Conservation (phyloP, 2,888 invertebrate species). For the Leucoma salicis region DNA sequence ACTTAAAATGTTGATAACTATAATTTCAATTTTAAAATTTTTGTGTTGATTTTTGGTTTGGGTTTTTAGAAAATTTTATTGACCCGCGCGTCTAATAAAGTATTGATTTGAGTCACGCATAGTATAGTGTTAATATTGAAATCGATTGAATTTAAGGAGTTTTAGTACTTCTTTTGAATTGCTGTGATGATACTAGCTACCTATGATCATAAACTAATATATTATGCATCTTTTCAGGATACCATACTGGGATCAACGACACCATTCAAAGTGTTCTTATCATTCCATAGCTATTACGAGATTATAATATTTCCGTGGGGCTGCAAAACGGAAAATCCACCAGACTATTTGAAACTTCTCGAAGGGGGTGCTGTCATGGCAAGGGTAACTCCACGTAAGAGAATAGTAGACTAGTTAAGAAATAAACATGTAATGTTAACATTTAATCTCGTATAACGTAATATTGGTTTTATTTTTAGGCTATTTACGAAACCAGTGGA, state of each 20-base stretch:
- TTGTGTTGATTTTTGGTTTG: too few species aligned
- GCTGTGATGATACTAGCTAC: too few species aligned
- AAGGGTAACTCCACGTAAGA: constrained; percentile 51
- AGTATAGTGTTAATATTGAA: too few species aligned
- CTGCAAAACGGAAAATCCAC: constrained; percentile 61
- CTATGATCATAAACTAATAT: too few species aligned
- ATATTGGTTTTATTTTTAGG: constrained; percentile 48
- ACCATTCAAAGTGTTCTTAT: constrained; percentile 68
- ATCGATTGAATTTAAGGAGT: too few species aligned
- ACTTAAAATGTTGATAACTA: too few species aligned
- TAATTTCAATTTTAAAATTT: too few species aligned
- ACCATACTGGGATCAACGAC: constrained; percentile 58
- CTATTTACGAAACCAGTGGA: constrained; percentile 62
- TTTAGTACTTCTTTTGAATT: too few species aligned
- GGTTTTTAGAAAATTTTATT: too few species aligned
- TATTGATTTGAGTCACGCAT: too few species aligned
- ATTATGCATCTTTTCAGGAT: constrained; percentile 46
- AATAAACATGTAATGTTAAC: too few species aligned
- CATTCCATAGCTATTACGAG: constrained; percentile 73
- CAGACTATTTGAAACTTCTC: constrained; percentile 60
- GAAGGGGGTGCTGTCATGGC: constrained; percentile 68
- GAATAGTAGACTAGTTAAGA: not conserved
- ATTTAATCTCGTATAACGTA: not conserved
- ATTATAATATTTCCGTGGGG: constrained; percentile 76
- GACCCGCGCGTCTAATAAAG: too few species aligned